A percentile compares a stretch with the other conserved stretches of the same genome.
Evolutionary conservation across 2,888 invertebrate species (phyloP).

Genomic region (Eilema griseolum): DNA sequence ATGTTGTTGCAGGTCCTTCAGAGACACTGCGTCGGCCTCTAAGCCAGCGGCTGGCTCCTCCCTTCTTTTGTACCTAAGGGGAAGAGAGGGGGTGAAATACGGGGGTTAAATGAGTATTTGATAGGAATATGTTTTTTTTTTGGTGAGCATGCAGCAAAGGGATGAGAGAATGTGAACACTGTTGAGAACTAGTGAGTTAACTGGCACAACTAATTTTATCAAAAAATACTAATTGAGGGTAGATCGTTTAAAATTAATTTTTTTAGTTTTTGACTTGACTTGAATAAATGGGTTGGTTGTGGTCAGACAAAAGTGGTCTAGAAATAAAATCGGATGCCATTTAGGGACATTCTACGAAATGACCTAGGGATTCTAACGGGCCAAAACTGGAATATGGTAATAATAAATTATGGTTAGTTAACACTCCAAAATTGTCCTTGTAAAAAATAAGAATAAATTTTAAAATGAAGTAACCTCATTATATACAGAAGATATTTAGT

Average conservation of each 20-base stretch:
- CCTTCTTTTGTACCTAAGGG: constrained; percentile 78
- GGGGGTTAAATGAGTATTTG: constrained; percentile 22
- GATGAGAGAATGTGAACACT: neutral
- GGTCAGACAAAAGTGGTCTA: constrained; percentile 27
- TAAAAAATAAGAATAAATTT: neutral
- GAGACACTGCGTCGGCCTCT: constrained; percentile 78
- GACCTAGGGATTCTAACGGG: constrained; percentile 58
- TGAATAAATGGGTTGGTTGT: no score
- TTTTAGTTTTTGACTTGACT: neutral
- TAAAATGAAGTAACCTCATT: no score
- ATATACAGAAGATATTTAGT: no score
- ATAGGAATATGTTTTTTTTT: constrained; percentile 26
- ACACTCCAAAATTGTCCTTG: constrained; percentile 10
- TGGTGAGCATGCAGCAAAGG: neutral
- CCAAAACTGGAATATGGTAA: constrained; percentile 56
- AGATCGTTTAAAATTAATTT: neutral
- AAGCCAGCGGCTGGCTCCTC: constrained; percentile 73
- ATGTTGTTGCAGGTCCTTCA: constrained; percentile 62
- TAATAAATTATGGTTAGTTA: constrained; percentile 37
- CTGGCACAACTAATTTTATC: neutral
- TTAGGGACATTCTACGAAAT: constrained; percentile 73
- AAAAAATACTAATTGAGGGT: neutral
- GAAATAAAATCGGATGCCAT: constrained; percentile 68
- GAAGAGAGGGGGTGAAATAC: constrained; percentile 51
- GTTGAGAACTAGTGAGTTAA: neutral